Conservation (phyloP, 2,113 vertebrate genomes). For the Uropsilus gracilis region DNA sequence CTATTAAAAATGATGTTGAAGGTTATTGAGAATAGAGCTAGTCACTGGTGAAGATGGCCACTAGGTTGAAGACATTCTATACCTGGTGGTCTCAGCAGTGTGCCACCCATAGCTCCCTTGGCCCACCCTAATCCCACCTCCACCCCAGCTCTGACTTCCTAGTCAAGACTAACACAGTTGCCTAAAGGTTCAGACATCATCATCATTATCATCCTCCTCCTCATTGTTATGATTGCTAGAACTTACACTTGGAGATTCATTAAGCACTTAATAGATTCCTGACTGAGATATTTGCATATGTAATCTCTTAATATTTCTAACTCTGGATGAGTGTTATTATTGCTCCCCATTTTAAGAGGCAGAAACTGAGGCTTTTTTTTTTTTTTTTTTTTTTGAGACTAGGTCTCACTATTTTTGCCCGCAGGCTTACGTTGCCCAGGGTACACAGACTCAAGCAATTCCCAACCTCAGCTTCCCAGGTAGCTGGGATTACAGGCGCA, state of each 20-base stretch:
- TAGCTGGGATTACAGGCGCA: not conserved
- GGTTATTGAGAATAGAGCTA: not conserved
- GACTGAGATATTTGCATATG: not conserved
- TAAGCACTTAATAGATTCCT: not conserved
- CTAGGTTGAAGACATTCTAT: not conserved
- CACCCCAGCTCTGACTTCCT: not conserved
- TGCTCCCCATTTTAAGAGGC: not conserved
- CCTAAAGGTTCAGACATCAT: not conserved
- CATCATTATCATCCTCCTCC: not conserved
- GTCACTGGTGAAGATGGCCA: not conserved
- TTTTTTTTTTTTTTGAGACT: no score
- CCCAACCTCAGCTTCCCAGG: no score
- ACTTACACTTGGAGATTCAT: not conserved
- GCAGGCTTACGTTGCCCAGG: no score
- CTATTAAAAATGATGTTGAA: not conserved
- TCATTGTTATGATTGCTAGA: not conserved
- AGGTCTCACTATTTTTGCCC: no score
- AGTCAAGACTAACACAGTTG: not conserved
- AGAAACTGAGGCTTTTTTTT: not conserved
- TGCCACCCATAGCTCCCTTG: not conserved
- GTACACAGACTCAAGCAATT: no score
- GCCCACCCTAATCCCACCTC: not conserved
- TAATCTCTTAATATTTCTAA: not conserved
- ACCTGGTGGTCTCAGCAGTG: not conserved
- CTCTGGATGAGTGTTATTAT: not conserved